These are phyloP conservation scores for Galbula dea DNA, from an alignment of 2,113 vertebrate species.

Conservation along the genomic window DNA sequence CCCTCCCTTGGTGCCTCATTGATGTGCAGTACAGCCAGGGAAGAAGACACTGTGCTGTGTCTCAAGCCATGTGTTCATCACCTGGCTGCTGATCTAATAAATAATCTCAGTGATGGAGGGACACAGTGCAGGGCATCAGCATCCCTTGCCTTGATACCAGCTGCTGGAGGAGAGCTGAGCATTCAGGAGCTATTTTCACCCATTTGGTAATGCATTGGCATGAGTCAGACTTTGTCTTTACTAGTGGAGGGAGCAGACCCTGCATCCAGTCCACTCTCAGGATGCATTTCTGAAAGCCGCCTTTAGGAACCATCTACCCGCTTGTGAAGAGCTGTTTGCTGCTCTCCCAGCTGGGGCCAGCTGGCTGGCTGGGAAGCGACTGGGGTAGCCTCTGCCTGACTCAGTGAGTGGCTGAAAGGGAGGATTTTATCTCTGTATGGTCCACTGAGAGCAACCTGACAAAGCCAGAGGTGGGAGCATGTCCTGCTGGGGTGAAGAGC, in stretches of 20 bases:
- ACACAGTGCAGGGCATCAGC: background rate
- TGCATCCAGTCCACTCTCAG: background rate
- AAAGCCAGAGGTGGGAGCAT: background rate
- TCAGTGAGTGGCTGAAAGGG: background rate
- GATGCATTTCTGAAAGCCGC: background rate
- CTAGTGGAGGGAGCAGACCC: background rate
- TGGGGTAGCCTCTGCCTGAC: background rate
- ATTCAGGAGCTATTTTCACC: background rate
- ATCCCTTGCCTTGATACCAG: background rate
- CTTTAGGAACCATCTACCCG: background rate
- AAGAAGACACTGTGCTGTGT: accelerated
- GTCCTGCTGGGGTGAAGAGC: background rate
- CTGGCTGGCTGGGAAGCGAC: background rate
- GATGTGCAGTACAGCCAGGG: accelerated
- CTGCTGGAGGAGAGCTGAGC: background rate
- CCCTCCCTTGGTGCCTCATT: background rate
- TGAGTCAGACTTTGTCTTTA: background rate
- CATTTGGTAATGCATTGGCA: background rate
- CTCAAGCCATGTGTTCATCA: background rate
- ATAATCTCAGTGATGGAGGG: accelerated
- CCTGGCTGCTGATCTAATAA: background rate
- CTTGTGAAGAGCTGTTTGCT: background rate
- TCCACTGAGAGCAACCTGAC: background rate
- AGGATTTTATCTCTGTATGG: background rate
- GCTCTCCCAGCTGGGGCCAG: background rate